Conservation (phyloP, 2,888 invertebrate species). For the Nomada flava region DNA sequence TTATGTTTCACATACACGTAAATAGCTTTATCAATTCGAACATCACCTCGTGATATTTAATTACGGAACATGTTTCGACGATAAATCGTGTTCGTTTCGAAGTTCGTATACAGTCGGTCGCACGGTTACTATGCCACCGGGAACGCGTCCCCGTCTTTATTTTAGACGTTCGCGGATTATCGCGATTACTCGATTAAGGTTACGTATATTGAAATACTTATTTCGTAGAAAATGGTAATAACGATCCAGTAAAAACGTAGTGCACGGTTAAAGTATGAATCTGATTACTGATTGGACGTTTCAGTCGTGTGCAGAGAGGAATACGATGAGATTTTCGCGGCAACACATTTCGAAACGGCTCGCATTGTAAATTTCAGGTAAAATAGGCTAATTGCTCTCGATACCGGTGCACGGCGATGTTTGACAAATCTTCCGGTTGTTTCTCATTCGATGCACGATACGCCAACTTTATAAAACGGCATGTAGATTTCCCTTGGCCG, state of each 20-base stretch:
- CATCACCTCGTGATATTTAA: conserved; percentile 24
- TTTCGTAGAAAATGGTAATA: conserved; percentile 37
- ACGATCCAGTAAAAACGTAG: background rate
- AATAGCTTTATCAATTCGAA: background rate
- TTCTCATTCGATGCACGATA: conserved; percentile 48
- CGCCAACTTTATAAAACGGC: conserved; percentile 65
- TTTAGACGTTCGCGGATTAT: conserved; percentile 8
- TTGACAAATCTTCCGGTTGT: conserved; percentile 36
- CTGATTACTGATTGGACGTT: conserved; percentile 16
- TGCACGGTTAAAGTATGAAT: background rate
- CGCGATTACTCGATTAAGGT: conserved; percentile 17
- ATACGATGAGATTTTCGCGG: conserved; percentile 1
- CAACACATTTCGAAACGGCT: background rate
- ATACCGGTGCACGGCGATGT: conserved; percentile 20
- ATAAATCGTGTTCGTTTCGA: conserved; percentile 1
- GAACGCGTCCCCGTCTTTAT: conserved; percentile 14
- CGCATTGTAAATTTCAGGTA: conserved; percentile 1
- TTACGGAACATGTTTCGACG: background rate
- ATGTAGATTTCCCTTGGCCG: conserved; percentile 50
- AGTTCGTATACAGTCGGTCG: conserved; percentile 22
- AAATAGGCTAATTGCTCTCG: conserved; percentile 40
- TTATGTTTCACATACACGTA: conserved; percentile 3
- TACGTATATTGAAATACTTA: background rate
- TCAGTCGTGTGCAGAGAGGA: background rate
- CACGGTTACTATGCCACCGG: background rate